Percentiles rank a stretch among this genome's conserved stretches.
phyloP scores from a whole-genome alignment of 2,888 invertebrate species.

The Scaptodrosophila latifasciaeformis region DNA sequence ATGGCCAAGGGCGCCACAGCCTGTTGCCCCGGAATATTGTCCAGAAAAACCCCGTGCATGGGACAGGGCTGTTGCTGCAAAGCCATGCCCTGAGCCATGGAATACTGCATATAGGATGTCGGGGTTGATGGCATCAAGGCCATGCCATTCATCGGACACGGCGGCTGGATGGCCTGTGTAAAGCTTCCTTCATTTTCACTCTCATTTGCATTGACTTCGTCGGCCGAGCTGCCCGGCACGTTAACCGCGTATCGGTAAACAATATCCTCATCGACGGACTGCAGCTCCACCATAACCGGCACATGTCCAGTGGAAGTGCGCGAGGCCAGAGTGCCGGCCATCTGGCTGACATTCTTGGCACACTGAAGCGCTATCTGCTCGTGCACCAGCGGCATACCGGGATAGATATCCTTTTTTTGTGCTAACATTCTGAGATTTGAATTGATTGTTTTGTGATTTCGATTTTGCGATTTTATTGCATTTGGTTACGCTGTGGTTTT shows the following conservation, averaged over 20 bases:
- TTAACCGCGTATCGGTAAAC: slow-evolving; percentile 48
- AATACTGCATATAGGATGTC: too few species aligned
- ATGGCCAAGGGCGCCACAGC: too few species aligned
- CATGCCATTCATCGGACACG: slow-evolving; percentile 26
- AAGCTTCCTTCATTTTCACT: slow-evolving; percentile 8
- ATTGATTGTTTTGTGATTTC: neutral
- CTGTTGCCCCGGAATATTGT: too few species aligned
- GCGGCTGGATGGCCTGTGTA: slow-evolving; percentile 22
- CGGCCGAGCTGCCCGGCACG: slow-evolving; percentile 21
- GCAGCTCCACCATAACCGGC: slow-evolving; percentile 49
- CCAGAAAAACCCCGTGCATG: too few species aligned
- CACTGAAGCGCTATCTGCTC: slow-evolving; percentile 46
- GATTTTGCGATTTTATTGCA: neutral
- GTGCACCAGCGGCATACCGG: slow-evolving; percentile 30
- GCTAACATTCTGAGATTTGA: slow-evolving; percentile 28
- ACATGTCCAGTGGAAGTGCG: slow-evolving; percentile 30
- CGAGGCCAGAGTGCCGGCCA: slow-evolving; percentile 23
- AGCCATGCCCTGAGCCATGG: too few species aligned
- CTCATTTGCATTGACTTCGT: neutral
- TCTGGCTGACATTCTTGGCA: slow-evolving; percentile 36
- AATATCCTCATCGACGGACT: slow-evolving; percentile 28
- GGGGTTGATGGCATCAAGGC: too few species aligned
- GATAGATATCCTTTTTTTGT: slow-evolving; percentile 14
- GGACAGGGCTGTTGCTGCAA: slow-evolving; percentile 16
- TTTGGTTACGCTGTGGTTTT: neutral